These are phyloP conservation scores for Catostylus mosaicus DNA, from an alignment of 30 jellyfish, hydroid and myxozoan genomes.

Conservation along the genomic window DNA sequence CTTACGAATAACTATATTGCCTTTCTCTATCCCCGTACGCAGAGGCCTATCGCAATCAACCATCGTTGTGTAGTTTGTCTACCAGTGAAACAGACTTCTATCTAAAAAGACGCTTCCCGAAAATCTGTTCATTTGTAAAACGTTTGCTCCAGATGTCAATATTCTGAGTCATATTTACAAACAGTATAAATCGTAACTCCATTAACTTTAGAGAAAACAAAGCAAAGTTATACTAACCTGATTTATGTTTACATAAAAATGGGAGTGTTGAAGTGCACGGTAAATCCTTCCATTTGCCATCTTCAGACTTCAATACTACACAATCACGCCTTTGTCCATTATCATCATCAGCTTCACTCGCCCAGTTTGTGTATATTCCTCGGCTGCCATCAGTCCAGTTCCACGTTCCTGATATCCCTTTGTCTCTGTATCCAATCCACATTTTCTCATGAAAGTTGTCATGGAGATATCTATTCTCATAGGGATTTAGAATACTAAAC, in stretches of 20 bases:
- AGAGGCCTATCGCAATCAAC: too few relatives aligned
- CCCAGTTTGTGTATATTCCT: slow-evolving; percentile 96
- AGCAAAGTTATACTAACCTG: slow-evolving; percentile 40
- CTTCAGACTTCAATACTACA: slow-evolving; percentile 75
- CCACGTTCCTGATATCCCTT: slow-evolving; percentile 92
- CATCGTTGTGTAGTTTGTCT: too few relatives aligned
- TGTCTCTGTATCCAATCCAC: slow-evolving; percentile 97
- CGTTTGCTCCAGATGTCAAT: too few relatives aligned
- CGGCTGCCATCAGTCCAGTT: slow-evolving; percentile 95
- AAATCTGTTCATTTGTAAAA: too few relatives aligned
- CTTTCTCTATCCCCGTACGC: too few relatives aligned
- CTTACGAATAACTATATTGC: too few relatives aligned
- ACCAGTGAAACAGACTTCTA: too few relatives aligned
- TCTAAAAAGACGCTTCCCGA: too few relatives aligned
- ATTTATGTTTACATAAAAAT: slow-evolving; percentile 79
- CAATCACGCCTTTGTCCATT: slow-evolving; percentile 87
- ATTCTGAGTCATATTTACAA: too few relatives aligned
- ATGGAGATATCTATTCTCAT: slow-evolving; percentile 91
- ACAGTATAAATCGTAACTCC: background rate
- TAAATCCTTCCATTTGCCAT: slow-evolving; percentile 93
- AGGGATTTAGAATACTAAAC: slow-evolving; percentile 90
- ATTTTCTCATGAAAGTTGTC: slow-evolving; percentile 89
- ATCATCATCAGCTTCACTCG: slow-evolving; percentile 80
- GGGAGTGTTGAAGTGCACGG: slow-evolving; percentile 74
- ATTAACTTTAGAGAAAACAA: background rate